These are phyloP conservation scores for Hemichromis elongatus DNA, from an alignment of 2,113 vertebrate species.

Conservation along the genomic window DNA sequence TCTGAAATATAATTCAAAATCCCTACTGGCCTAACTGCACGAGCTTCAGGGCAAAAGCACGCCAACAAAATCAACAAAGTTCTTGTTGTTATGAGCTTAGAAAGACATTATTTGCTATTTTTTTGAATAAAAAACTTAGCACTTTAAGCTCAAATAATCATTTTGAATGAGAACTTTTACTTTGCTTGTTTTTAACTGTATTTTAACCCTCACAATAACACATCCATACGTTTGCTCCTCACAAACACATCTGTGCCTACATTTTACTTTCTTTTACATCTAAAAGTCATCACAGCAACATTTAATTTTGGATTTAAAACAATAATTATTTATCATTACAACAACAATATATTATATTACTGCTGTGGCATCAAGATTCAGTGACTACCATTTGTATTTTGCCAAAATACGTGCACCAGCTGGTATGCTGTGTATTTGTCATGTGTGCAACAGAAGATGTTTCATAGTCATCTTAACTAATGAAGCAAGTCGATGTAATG, in stretches of 20 bases:
- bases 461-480: constrained; percentile 21
- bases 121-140: not conserved
- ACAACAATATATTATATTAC: not conserved
- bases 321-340: not conserved
- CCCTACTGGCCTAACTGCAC: not conserved
- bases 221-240: not conserved
- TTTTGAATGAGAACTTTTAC: not conserved
- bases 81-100: not conserved
- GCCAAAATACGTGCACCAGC: not conserved
- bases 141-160: not conserved
- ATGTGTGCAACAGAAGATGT: not conserved
- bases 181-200: not conserved
- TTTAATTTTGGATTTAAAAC: not conserved
- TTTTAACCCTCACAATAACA: not conserved
- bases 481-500: constrained; percentile 40
- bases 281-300: not conserved
- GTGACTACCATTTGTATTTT: not conserved
- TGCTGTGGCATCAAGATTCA: not conserved
- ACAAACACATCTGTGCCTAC: not conserved
- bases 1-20: not conserved
- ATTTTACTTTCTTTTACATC: constrained; percentile 5
- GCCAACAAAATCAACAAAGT: not conserved
- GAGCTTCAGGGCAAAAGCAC: not conserved
- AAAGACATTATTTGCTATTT: not conserved
- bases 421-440: constrained; percentile 1